Base-by-base conservation (phyloP, 2,888 invertebrate genomes). In the Eueremaeus valkanovi region DNA sequence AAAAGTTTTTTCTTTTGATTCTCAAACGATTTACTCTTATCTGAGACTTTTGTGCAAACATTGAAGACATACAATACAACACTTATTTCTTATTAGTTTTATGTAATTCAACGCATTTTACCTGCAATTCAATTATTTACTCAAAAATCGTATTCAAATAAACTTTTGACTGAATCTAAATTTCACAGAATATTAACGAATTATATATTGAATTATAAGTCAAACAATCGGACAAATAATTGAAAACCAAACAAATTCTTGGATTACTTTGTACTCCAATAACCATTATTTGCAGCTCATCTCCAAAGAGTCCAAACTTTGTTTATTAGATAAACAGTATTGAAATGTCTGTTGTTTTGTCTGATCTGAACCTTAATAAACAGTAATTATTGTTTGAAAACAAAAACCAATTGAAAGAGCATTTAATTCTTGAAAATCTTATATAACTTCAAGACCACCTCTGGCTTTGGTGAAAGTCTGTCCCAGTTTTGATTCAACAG, bases 381-480 rank as follows among this genome's bases (percentile, higher is more conserved):
- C n/a, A n/a, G n/a, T n/a, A n/a, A n/a, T n/a, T n/a, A 40, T 40
- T 51, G 51, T 51, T 51, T 18, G 45, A 13, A 24, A 55, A 21
- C 21, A 11, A 16, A 27, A 24, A 24, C 11, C 3, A 24, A 55
- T 24, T 13, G 55, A 55, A 55, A 21, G 1, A 55, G 3, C 3
- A 55, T 13, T 21, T 24, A 55, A 21, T 55, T 55, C 55, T 55
- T 45, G 3, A 31, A 63, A 63, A 29, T 29, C 0, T 18, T 63
- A 3, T n/a, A 18, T 63, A 21, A 63, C 63, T 63, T 63, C 63
- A 63, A 63, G 63, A 63, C 63, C 63, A 63, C 63, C 63, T 33
- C 11, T 63, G 63, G 31, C n/a, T 36, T 63, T 31, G n/a, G 63
- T 63, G 63, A 63, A 63, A 63, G 63, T 63, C n/a, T 63, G 63